Conservation (phyloP, 2,888 invertebrate species). For the Pediacus dermestoides region DNA sequence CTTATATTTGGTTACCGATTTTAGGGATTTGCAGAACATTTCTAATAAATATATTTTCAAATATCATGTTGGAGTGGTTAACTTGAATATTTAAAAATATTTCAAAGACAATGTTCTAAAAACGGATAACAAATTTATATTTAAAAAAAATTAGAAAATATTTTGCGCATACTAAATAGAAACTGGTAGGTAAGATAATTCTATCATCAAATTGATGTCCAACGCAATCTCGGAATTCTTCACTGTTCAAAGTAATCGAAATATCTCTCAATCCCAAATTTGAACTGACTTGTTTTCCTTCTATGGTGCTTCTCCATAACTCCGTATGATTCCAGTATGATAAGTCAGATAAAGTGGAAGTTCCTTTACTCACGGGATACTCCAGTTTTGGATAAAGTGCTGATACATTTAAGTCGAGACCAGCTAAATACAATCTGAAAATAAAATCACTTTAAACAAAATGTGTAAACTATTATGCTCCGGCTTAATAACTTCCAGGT, state of each 20-base stretch:
- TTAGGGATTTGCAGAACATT: conserved; percentile 41
- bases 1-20: too few species aligned
- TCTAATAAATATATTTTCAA: conserved; percentile 44
- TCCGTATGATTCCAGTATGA: conserved; percentile 88
- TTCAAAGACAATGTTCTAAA: too few species aligned
- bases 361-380: conserved; percentile 84
- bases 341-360: conserved; percentile 77
- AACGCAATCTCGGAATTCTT: conserved; percentile 42
- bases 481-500: too few species aligned
- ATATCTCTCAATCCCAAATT: conserved; percentile 41
- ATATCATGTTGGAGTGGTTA: conserved; percentile 39
- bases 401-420: conserved; percentile 71
- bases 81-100: conserved; percentile 30
- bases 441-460: too few species aligned
- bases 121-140: conserved; percentile 2
- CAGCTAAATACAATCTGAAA: conserved; percentile 72
- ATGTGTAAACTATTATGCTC: too few species aligned
- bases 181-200: conserved; percentile 40
- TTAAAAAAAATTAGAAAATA: conserved; percentile 4
- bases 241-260: conserved; percentile 53
- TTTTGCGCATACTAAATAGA: conserved; percentile 41
- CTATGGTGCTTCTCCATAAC: conserved; percentile 60
- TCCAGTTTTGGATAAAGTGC: conserved; percentile 72
- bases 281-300: conserved; percentile 40
- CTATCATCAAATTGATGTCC: conserved; percentile 44